These are phyloP conservation scores for Saturnia japonica DNA, from an alignment of 2,888 invertebrate genomes.

Conservation along the genomic window DNA sequence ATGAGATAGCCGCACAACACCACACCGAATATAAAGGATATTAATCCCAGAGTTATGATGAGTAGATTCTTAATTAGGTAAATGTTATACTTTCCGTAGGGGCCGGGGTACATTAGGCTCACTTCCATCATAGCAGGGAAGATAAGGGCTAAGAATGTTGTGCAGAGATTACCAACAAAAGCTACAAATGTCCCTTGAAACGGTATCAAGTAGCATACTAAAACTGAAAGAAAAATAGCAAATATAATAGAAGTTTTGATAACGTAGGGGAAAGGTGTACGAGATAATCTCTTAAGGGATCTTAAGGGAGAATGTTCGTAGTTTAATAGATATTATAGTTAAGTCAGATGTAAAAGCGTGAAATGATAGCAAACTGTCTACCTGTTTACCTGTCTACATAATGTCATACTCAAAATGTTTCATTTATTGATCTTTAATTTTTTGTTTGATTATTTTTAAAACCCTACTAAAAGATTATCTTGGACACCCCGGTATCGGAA, in stretches of 20 bases:
- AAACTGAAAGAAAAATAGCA: constrained; percentile 48
- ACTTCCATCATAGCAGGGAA: constrained; percentile 66
- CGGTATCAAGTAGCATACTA: constrained; percentile 50
- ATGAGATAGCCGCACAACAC: constrained; percentile 48
- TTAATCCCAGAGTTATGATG: constrained; percentile 45
- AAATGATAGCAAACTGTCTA: no score
- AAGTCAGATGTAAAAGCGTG: no score
- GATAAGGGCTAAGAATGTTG: constrained; percentile 52
- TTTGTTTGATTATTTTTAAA: no score
- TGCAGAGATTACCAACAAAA: constrained; percentile 61
- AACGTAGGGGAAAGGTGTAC: no score
- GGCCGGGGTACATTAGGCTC: constrained; percentile 52
- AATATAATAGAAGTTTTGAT: not conserved
- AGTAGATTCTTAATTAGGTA: constrained; percentile 48
- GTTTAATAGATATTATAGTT: no score
- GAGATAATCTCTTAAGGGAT: no score
- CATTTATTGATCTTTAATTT: no score
- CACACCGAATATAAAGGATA: constrained; percentile 43
- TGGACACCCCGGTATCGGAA: no score
- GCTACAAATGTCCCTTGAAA: constrained; percentile 64
- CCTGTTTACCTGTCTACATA: no score
- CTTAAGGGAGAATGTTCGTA: no score
- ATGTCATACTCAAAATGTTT: no score
- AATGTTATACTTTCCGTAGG: constrained; percentile 46
- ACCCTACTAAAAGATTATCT: no score